phyloP scores from a whole-genome alignment of 2,113 vertebrate species.

The Smithornis capensis region DNA sequence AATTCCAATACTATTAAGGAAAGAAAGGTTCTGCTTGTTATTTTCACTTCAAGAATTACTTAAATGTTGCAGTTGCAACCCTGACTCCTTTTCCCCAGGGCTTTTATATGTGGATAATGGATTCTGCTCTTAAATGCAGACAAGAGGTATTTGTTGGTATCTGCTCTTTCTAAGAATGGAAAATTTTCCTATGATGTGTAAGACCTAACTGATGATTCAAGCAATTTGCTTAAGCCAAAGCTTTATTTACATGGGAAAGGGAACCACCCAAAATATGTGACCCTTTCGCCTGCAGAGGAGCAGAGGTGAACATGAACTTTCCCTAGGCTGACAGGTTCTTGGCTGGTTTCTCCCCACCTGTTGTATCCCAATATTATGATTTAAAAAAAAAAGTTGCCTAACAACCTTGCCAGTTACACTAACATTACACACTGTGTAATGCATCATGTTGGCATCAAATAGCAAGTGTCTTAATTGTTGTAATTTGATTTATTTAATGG shows the following conservation, averaged over 20 bases:
- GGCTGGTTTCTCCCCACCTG: conserved; percentile 58
- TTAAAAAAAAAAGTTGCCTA: neutral
- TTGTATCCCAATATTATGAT: conserved; percentile 44
- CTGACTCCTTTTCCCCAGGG: neutral
- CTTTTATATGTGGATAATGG: neutral
- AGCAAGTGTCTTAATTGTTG: neutral
- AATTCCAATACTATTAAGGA: neutral
- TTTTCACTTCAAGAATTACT: neutral
- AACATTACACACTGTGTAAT: neutral
- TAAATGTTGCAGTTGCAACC: neutral
- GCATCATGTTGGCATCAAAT: neutral
- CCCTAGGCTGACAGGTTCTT: conserved; percentile 60
- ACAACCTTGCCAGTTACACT: neutral
- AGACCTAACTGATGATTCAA: conserved; percentile 10
- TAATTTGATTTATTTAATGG: neutral
- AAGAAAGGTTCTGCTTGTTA: neutral
- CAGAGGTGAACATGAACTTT: conserved; percentile 38
- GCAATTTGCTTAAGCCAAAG: conserved; percentile 8
- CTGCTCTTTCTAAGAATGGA: conserved; percentile 53
- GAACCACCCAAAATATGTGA: conserved; percentile 64
- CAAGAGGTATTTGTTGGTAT: neutral
- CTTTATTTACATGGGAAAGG: conserved; percentile 54
- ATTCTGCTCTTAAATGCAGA: neutral
- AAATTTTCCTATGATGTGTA: conserved; percentile 23
- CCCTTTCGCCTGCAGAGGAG: neutral